Evolutionary conservation across 2,888 invertebrate species (phyloP), one percentile per base, ranked within the genome.

Genomic region (Drosophila stalkeri): DNA sequence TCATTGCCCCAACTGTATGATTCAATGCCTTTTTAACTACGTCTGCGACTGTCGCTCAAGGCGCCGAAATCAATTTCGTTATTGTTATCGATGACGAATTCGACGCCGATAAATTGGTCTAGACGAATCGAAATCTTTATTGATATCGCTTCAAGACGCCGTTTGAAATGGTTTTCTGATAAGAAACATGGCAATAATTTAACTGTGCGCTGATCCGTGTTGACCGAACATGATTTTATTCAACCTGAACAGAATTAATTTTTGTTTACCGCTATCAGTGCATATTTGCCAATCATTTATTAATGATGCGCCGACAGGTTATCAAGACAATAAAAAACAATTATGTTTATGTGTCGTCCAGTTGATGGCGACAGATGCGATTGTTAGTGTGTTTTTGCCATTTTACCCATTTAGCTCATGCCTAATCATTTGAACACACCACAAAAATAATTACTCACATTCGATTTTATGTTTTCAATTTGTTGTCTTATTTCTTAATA

Each of bases 151-250:
- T 16, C n/a, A 52, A 52, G 35, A 20, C 20, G 33, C 37, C 37
- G 16, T 27, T 54, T 39, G 3, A 23, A 43, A 55, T 56, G 20
- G 14, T 9, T 18, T 18, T 16, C 27, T 39, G 37, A 39, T 16
- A 39, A 61, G 11, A 27, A 3, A 14, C 7, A 6, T 41, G 39
- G 23, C 27, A 72, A 64, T 68, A 62, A 63, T 55, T 71, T 18
- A 69, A 44, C 46, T 68, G 39, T n/a, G 46, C n/a, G 43, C 35
- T 86, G 74, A 83, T 67, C 81, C 70, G 63, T 44, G 62, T n/a
- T 63, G 82, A 77, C 77, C 70, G 70, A 72, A 69, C 69, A 77
- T 71, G 43, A 39, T 68, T 51, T 49, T 46, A 55, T 63, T 74
- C 41, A 47, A 57, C 55, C 67, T 62, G 27, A 33, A 51, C 33